Conservation (phyloP, 2,888 invertebrate species). For the Lycia hirtaria region DNA sequence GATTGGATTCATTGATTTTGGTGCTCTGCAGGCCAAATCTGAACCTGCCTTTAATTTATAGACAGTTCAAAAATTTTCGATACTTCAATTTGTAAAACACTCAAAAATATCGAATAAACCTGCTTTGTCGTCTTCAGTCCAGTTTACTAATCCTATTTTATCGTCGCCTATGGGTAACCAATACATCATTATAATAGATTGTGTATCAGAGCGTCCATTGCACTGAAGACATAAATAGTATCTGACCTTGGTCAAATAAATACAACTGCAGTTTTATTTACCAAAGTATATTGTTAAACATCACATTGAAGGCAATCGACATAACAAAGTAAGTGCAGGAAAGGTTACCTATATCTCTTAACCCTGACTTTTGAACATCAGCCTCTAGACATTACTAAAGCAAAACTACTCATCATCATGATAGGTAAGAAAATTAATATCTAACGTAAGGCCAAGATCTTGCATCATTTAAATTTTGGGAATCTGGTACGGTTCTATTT, state of each 20-base stretch:
- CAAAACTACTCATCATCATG: not conserved
- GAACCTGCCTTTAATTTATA: too few relatives aligned
- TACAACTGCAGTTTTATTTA: not conserved
- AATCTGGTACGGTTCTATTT: not conserved
- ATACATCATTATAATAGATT: too few relatives aligned
- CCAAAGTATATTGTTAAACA: not conserved
- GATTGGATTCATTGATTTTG: too few relatives aligned
- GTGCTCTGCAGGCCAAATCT: too few relatives aligned
- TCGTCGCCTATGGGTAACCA: too few relatives aligned
- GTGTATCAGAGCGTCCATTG: not conserved
- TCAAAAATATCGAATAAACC: too few relatives aligned
- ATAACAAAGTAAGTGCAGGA: not conserved
- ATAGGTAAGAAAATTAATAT: constrained; percentile 2
- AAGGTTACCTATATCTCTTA: constrained; percentile 1
- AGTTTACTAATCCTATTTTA: too few relatives aligned
- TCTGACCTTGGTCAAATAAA: not conserved
- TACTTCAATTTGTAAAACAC: too few relatives aligned
- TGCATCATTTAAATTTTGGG: not conserved
- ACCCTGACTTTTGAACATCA: constrained; percentile 3
- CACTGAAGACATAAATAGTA: not conserved
- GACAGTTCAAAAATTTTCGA: too few relatives aligned
- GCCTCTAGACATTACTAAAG: not conserved
- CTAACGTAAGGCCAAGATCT: too few relatives aligned
- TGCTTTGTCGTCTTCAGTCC: too few relatives aligned
- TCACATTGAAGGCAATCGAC: not conserved